Percentiles rank a stretch among this genome's conserved stretches.
Conservation (phyloP, 2,797 vertebrate species). For the Danio albolineatus region DNA sequence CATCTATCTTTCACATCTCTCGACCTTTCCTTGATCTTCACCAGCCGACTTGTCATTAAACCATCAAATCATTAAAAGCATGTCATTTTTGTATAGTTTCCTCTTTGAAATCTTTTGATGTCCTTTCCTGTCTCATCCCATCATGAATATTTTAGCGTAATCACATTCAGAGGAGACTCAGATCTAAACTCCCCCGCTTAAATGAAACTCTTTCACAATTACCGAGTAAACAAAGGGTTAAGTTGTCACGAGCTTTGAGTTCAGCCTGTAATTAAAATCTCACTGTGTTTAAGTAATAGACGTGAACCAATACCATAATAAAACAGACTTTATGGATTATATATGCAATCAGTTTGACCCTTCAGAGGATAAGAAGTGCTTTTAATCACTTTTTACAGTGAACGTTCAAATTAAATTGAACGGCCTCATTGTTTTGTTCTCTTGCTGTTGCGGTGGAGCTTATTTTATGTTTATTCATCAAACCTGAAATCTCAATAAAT, state of each 20-base stretch:
- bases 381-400: constrained; percentile 3
- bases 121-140: background rate
- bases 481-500: constrained; percentile 31
- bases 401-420: constrained; percentile 30
- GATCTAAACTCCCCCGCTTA: constrained; percentile 5
- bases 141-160: constrained; percentile 28
- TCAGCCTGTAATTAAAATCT: constrained; percentile 41
- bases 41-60: constrained; percentile 9
- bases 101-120: background rate
- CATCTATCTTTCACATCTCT: background rate
- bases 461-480: constrained; percentile 37
- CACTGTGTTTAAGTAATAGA: constrained; percentile 1
- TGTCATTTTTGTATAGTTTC: background rate
- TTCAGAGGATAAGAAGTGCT: constrained; percentile 39
- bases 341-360: constrained; percentile 24
- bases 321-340: constrained; percentile 27
- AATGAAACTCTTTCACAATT: constrained; percentile 17
- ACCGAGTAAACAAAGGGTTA: constrained; percentile 24
- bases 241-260: constrained; percentile 34
- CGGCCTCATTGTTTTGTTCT: constrained; percentile 23
- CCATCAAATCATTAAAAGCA: constrained; percentile 14
- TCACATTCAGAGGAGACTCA: constrained; percentile 2
- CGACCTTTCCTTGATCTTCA: background rate
- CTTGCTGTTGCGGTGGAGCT: constrained; percentile 23
- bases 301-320: background rate